Evolutionary conservation across 2,113 vertebrate genomes (phyloP).

Genomic region (Caloenas nicobarica): DNA sequence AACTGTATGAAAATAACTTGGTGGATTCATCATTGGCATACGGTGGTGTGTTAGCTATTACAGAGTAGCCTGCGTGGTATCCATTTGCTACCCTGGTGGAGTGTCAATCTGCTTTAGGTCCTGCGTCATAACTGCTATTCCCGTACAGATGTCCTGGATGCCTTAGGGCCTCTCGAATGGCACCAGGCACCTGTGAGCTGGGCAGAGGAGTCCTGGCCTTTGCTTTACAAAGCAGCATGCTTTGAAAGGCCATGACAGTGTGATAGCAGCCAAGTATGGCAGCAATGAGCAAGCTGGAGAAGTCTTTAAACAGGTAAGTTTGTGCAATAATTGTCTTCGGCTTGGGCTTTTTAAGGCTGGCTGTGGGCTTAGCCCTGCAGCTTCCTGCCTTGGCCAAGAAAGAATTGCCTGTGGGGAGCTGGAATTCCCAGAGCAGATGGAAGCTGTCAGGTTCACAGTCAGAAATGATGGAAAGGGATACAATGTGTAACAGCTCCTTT

Average conservation of each 20-base stretch:
- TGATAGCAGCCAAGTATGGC: background rate
- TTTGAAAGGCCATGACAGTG: background rate
- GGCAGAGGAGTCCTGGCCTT: background rate
- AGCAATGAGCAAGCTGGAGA: background rate
- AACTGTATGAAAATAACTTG: background rate
- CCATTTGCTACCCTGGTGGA: background rate
- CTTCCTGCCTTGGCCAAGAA: slow-evolving; percentile 3
- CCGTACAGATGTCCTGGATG: background rate
- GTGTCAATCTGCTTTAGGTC: background rate
- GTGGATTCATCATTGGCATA: background rate
- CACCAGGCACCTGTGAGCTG: background rate
- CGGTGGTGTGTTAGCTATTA: background rate
- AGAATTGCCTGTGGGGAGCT: background rate
- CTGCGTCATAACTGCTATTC: slow-evolving; percentile 44
- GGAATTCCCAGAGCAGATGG: slow-evolving; percentile 31
- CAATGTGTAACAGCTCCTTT: background rate
- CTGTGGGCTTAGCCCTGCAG: background rate
- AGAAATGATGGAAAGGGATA: slow-evolving; percentile 1
- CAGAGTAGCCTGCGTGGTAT: background rate
- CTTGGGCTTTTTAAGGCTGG: background rate
- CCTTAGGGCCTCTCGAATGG: slow-evolving; percentile 20
- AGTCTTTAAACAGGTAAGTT: background rate
- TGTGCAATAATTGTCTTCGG: background rate
- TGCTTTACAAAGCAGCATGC: accelerated
- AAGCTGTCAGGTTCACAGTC: background rate